Evolutionary conservation across 2,888 invertebrate species (phyloP).

Genomic region (Campoletis raptor): DNA sequence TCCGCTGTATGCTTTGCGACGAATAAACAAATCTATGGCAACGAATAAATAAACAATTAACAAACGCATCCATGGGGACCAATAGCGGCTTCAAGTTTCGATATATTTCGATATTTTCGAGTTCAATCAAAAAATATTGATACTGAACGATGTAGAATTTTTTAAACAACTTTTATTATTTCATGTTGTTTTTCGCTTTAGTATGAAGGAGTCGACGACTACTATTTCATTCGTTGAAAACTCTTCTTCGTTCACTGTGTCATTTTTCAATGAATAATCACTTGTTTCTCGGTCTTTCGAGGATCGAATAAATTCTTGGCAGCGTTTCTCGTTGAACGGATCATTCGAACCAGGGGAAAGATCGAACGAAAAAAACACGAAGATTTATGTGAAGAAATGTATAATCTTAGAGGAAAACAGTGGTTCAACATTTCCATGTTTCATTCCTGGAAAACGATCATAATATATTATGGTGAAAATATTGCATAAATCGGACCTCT

Average conservation of each 20-base stretch:
- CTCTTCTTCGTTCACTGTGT: not conserved
- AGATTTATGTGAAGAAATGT: conserved; percentile 1
- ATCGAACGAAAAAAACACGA: not conserved
- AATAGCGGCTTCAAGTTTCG: too few relatives aligned
- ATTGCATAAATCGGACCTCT: not conserved
- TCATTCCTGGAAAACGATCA: not conserved
- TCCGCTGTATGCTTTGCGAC: too few relatives aligned
- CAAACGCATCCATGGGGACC: too few relatives aligned
- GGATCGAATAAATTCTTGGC: not conserved
- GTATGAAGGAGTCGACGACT: not conserved
- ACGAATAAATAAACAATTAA: too few relatives aligned
- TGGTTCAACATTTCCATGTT: not conserved
- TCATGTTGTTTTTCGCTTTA: not conserved
- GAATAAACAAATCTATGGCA: too few relatives aligned
- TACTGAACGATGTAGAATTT: too few relatives aligned
- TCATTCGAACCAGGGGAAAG: not conserved
- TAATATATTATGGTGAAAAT: not conserved
- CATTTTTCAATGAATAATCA: not conserved
- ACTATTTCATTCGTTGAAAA: not conserved
- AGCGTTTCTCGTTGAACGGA: not conserved
- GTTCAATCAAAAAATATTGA: too few relatives aligned
- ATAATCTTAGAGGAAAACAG: not conserved
- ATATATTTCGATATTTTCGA: too few relatives aligned
- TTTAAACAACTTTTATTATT: too few relatives aligned
- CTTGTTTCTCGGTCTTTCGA: not conserved